Percentiles rank a stretch among this genome's conserved stretches.
Evolutionary conservation across 2,888 invertebrate genomes (phyloP).

Genomic region (Saturnia pavonia): DNA sequence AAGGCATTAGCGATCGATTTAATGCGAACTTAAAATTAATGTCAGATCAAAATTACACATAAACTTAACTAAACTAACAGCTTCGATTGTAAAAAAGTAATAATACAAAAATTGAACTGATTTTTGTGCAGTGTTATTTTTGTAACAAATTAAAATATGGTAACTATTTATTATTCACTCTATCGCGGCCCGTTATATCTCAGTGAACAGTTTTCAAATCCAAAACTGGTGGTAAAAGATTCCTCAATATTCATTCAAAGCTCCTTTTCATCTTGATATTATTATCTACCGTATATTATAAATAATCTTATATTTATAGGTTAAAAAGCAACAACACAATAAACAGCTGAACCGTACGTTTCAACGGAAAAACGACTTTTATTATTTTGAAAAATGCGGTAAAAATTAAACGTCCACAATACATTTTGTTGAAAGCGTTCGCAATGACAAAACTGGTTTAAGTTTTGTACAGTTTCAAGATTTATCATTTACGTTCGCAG

Average conservation of each 20-base stretch:
- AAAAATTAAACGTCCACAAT: no score
- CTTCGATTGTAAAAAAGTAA: constrained; percentile 39
- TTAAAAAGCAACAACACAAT: no score
- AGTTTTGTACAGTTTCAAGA: no score
- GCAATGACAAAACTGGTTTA: no score
- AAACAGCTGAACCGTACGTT: no score
- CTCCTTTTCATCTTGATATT: background rate
- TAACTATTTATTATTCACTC: constrained; percentile 45
- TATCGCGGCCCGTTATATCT: constrained; percentile 16
- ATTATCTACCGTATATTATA: background rate
- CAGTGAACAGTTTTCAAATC: background rate
- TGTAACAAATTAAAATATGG: constrained; percentile 48
- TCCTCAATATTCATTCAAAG: background rate
- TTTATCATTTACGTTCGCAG: no score
- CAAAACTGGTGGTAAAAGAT: background rate
- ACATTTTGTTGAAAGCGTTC: no score
- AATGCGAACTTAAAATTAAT: constrained; percentile 36
- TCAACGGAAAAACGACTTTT: no score
- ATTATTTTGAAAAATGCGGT: no score
- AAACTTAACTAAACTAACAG: constrained; percentile 34
- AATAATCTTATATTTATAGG: no score
- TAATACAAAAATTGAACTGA: constrained; percentile 52
- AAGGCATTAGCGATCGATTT: constrained; percentile 34
- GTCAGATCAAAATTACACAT: constrained; percentile 52
- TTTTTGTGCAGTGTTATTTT: constrained; percentile 56